Base-by-base conservation (phyloP, 2,888 invertebrate species). In the Drosophila limbata region DNA sequence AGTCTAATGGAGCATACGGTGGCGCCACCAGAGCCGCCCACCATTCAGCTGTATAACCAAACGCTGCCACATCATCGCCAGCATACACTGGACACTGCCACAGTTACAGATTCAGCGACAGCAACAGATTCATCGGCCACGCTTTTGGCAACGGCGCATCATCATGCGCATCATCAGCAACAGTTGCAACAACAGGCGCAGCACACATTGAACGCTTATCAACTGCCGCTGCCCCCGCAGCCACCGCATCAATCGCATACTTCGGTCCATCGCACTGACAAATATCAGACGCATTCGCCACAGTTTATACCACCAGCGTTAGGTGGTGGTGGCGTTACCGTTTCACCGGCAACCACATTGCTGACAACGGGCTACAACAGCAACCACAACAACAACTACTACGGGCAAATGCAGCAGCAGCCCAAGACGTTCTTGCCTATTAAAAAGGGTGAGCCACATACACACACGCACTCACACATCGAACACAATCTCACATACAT, bases 391-490 rank as follows among this genome's bases (percentile, higher is more conserved):
- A 74, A 39, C 67, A 69, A 65, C 74, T 64, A 59, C 71, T 51
- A 73, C 55, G 85, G 73, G 74, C 69, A 56, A 64, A 66, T 77
- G 79, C 86, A 76, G 68, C 85, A 84, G 44, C 84, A 83, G 73
- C 77, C 89, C 64, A 86, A 89, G 84, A 84, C 73, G 84, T 73
- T 81, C 83, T 79, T 82, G 80, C 88, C 89, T 87, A 79, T 78
- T 76, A 78, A 84, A 70, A 88, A 90, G 90, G 91, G 91, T 91
- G 91, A 91, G 91, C 90, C 82, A 86, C 77, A 88, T 67, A 72
- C 63, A 63, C 76, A 62, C 61, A 45, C 50, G 10, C 60, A 63
- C 21, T 25, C 53, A 37, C 25, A 40, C 48, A 44, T 61, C 28
- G 28, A 39, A 55, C 80, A 64, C 60, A 44, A 57, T 33, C 45